Percentiles rank a stretch among this genome's conserved stretches.
Conservation (phyloP, 2,888 invertebrate species). For the Ophion slaviceki region DNA sequence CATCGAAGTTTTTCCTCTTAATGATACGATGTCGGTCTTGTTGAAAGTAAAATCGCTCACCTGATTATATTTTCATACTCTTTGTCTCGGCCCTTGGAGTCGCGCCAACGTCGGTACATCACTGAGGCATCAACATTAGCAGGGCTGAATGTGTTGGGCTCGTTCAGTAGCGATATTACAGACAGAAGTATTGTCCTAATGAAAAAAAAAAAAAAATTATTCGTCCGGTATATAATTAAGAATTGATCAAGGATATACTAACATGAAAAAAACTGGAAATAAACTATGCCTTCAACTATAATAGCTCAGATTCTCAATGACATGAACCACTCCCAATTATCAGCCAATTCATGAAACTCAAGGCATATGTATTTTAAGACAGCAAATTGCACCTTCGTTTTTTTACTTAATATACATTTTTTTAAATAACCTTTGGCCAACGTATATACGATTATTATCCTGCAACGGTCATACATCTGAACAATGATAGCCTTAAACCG, state of each 20-base stretch:
- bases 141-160: conserved; percentile 99
- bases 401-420: no score
- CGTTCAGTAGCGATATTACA: conserved; percentile 99
- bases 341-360: no score
- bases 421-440: no score
- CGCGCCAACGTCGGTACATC: conserved; percentile 99
- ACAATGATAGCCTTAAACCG: no score
- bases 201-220: conserved; percentile 49
- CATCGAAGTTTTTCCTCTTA: neutral
- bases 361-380: no score
- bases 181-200: conserved; percentile 96
- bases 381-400: no score
- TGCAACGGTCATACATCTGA: no score
- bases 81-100: conserved; percentile 98
- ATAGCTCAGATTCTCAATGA: no score
- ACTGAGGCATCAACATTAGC: conserved; percentile 99
- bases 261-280: neutral
- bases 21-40: neutral
- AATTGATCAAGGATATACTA: neutral
- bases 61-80: conserved; percentile 99
- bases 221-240: neutral
- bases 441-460: no score
- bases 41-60: conserved; percentile 83
- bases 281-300: no score
- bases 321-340: no score